Evolutionary conservation across 2,113 vertebrate species (phyloP).

Genomic region (Sylvilagus bachmani): DNA sequence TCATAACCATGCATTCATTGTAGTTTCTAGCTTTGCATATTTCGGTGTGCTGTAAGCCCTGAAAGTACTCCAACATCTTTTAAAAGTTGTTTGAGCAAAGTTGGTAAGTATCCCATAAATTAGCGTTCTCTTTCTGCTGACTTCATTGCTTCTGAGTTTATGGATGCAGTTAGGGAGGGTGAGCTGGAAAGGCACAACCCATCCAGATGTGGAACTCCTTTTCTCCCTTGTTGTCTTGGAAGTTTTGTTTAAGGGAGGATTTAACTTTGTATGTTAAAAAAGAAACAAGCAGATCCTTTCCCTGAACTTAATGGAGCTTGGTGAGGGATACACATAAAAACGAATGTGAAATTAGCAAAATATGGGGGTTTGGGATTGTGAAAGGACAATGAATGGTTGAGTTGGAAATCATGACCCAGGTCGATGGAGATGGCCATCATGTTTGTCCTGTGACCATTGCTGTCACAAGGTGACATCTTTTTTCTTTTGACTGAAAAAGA

Average conservation of each 20-base stretch:
- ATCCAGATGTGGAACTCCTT: neutral
- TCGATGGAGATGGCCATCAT: neutral
- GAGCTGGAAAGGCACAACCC: neutral
- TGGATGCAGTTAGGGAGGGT: neutral
- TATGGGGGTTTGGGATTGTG: neutral
- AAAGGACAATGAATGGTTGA: neutral
- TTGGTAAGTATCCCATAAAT: constrained; percentile 1
- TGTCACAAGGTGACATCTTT: neutral
- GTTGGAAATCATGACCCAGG: neutral
- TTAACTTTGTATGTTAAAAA: neutral
- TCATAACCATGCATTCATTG: neutral
- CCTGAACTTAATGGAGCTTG: neutral
- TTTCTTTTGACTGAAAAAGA: constrained; percentile 15
- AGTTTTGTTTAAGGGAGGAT: constrained; percentile 29
- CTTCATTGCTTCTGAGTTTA: neutral
- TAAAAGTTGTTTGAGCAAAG: constrained; percentile 9
- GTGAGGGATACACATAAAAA: constrained; percentile 37
- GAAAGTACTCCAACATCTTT: neutral
- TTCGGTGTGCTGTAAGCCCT: neutral
- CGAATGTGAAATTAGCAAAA: neutral
- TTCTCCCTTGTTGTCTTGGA: neutral
- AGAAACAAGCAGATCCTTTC: neutral
- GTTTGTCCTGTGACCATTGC: neutral
- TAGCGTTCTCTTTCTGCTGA: neutral
- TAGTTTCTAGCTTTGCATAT: neutral